Percentiles rank a stretch among this genome's conserved stretches.
phyloP scores from a whole-genome alignment of 2,797 vertebrate genomes.

The Echiichthys vipera region DNA sequence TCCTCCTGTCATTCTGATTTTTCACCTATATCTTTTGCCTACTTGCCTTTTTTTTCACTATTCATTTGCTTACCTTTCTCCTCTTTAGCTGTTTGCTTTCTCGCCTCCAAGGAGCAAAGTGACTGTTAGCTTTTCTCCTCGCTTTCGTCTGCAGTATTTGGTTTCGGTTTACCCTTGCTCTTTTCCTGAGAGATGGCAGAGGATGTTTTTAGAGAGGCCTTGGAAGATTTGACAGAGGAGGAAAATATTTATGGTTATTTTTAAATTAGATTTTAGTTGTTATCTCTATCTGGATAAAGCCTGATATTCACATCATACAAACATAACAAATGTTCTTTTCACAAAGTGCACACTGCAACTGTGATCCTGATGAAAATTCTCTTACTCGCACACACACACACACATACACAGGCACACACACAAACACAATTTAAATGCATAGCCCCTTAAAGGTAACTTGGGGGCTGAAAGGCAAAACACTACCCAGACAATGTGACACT shows the following conservation, averaged over 20 bases:
- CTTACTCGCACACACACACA: conserved; percentile 17
- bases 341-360: conserved; percentile 35
- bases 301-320: conserved; percentile 64
- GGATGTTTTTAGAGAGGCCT: conserved; percentile 61
- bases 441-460: conserved; percentile 54
- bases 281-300: conserved; percentile 59
- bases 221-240: conserved; percentile 45
- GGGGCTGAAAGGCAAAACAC: conserved; percentile 57
- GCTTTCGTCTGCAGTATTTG: conserved; percentile 59
- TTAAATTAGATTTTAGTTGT: conserved; percentile 57
- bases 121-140: conserved; percentile 57
- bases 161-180: conserved; percentile 65
- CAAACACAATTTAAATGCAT: conserved; percentile 64
- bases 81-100: conserved; percentile 56
- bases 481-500: conserved; percentile 59
- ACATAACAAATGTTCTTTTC: conserved; percentile 63
- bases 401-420: conserved; percentile 46
- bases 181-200: conserved; percentile 64
- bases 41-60: conserved; percentile 42
- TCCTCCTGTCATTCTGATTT: conserved; percentile 44
- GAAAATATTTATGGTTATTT: conserved; percentile 67
- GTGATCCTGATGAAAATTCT: conserved; percentile 47
- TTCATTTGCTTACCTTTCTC: conserved; percentile 58
- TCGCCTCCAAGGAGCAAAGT: conserved; percentile 60
- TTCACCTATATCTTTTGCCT: conserved; percentile 34